A percentile compares a stretch with the other conserved stretches of the same genome.
These are phyloP conservation scores for Torymus texanus DNA, from an alignment of 2,888 invertebrate species.

Conservation along the genomic window DNA sequence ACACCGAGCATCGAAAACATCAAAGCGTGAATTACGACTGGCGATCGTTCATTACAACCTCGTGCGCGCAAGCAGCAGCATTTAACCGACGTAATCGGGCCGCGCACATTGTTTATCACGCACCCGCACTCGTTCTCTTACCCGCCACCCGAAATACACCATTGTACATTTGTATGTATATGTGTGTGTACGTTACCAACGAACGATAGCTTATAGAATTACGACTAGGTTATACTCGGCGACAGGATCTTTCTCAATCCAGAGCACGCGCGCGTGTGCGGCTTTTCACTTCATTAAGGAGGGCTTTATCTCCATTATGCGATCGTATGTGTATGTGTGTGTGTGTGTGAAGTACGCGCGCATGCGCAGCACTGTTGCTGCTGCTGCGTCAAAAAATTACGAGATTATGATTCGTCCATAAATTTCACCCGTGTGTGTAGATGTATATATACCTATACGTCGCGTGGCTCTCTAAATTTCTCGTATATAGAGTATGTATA, in stretches of 20 bases:
- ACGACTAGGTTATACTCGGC: conserved; percentile 37
- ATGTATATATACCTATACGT: neutral
- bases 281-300: conserved; percentile 53
- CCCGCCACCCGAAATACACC: conserved; percentile 33
- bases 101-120: conserved; percentile 36
- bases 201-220: conserved; percentile 43
- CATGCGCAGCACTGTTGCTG: neutral
- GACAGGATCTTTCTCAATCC: conserved; percentile 53
- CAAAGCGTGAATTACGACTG: conserved; percentile 32
- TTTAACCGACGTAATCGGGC: neutral
- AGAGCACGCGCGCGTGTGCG: neutral
- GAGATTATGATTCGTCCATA: conserved; percentile 48
- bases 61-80: neutral
- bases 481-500: too few species aligned
- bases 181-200: neutral
- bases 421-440: conserved; percentile 20
- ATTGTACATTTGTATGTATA: conserved; percentile 6
- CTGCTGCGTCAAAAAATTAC: conserved; percentile 11
- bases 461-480: conserved; percentile 36
- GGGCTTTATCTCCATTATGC: conserved; percentile 50
- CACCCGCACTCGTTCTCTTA: neutral
- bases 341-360: conserved; percentile 10
- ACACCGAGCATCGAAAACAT: conserved; percentile 15
- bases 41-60: conserved; percentile 25
- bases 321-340: neutral